Percentiles rank a stretch among this genome's conserved stretches.
Conservation (phyloP, 2,113 vertebrate species). For the Tetrax tetrax region DNA sequence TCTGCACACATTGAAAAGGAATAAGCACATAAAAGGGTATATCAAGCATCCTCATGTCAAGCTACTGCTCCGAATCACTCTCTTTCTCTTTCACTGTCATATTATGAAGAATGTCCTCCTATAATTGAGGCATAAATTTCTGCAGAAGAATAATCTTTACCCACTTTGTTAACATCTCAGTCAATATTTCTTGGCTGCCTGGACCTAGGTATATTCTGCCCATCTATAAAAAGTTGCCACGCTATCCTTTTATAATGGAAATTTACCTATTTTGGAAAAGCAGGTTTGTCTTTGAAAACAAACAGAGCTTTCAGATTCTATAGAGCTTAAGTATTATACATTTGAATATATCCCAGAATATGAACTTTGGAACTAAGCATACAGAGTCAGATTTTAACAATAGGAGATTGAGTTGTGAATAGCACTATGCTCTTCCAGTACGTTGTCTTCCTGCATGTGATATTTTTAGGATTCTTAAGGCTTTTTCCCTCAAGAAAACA, state of each 20-base stretch:
- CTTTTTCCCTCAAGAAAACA: background rate
- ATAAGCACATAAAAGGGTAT: background rate
- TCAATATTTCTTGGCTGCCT: background rate
- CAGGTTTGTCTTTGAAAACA: background rate
- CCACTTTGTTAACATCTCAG: background rate
- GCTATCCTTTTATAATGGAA: background rate
- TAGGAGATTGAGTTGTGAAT: background rate
- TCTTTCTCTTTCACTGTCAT: background rate
- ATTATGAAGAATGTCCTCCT: background rate
- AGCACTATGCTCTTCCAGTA: background rate
- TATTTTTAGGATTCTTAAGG: background rate
- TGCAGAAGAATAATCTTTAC: background rate
- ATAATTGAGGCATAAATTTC: background rate
- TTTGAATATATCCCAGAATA: background rate
- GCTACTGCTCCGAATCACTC: background rate
- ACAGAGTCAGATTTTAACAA: background rate
- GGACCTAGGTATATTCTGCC: background rate
- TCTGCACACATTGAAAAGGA: background rate
- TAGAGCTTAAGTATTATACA: background rate
- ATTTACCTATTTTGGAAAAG: background rate
- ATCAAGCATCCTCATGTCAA: background rate
- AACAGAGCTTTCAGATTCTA: background rate
- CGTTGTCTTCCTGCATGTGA: background rate
- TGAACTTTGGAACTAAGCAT: background rate
- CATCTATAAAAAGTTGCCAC: background rate